phyloP scores from a whole-genome alignment of 2,797 vertebrate species.

The Anguilla megastoma region DNA sequence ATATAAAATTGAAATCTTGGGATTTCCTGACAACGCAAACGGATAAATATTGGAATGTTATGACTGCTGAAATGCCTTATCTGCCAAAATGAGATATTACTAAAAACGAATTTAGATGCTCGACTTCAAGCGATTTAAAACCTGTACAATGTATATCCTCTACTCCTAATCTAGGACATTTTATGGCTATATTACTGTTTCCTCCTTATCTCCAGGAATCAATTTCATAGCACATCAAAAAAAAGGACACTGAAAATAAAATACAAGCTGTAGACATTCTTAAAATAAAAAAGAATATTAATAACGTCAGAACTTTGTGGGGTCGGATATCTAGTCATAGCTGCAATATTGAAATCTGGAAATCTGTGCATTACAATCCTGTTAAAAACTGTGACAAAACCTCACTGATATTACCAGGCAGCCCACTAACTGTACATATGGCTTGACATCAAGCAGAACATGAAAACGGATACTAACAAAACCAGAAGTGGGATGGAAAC shows the following conservation, averaged over 20 bases:
- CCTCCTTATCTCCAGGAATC: slow-evolving; percentile 58
- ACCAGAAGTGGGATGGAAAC: background rate
- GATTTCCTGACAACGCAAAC: slow-evolving; percentile 70
- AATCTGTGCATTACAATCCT: slow-evolving; percentile 50
- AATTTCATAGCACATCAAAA: slow-evolving; percentile 57
- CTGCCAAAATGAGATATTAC: slow-evolving; percentile 70
- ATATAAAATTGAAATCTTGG: slow-evolving; percentile 70
- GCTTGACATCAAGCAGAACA: slow-evolving; percentile 33
- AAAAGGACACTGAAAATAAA: slow-evolving; percentile 29
- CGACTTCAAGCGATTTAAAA: slow-evolving; percentile 73
- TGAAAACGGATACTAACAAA: background rate
- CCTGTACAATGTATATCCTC: slow-evolving; percentile 53
- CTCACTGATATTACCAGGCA: slow-evolving; percentile 13
- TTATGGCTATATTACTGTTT: slow-evolving; percentile 67
- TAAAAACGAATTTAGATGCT: slow-evolving; percentile 64
- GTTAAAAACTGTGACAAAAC: slow-evolving; percentile 27
- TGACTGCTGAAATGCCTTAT: slow-evolving; percentile 67
- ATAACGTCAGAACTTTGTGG: slow-evolving; percentile 41
- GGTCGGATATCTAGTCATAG: slow-evolving; percentile 55
- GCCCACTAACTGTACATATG: slow-evolving; percentile 34
- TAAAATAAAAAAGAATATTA: slow-evolving; percentile 53
- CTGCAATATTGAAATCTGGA: slow-evolving; percentile 25
- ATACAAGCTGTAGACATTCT: slow-evolving; percentile 40
- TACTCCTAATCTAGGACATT: slow-evolving; percentile 62
- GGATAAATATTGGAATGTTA: slow-evolving; percentile 68